phyloP scores from a whole-genome alignment of 2,888 invertebrate species.

The Lordiphosa andalusiaca region DNA sequence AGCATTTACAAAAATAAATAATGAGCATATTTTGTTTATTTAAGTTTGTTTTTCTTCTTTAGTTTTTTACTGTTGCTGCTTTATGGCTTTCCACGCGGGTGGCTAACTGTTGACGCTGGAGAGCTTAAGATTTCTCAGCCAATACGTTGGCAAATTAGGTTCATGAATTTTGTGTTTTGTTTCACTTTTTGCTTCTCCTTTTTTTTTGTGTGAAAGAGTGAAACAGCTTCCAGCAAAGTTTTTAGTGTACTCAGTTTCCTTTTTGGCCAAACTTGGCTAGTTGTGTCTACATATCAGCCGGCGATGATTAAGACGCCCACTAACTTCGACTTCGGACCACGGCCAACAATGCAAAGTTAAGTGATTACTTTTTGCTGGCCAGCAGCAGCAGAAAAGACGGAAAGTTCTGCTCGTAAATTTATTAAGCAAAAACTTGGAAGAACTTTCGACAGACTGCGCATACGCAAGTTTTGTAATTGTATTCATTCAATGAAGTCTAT shows the following conservation, averaged over 20 bases:
- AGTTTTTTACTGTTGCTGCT: constrained; percentile 41
- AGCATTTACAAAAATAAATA: constrained; percentile 64
- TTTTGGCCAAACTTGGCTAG: constrained; percentile 12
- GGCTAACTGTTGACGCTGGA: constrained; percentile 36
- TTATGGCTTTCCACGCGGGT: constrained; percentile 73
- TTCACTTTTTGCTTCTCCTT: too few species aligned
- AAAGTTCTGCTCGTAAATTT: constrained; percentile 68
- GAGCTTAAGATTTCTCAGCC: constrained; percentile 21
- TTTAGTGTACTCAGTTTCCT: constrained; percentile 10
- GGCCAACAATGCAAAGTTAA: constrained; percentile 60
- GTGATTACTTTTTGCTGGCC: constrained; percentile 67
- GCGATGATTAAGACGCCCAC: constrained; percentile 63
- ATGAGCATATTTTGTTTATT: constrained; percentile 73
- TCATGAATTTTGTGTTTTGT: constrained; percentile 41
- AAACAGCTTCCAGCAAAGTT: too few species aligned
- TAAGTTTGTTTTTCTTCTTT: constrained; percentile 64
- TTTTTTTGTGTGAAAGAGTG: too few species aligned
- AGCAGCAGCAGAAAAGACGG: constrained; percentile 32
- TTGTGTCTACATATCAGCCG: constrained; percentile 44
- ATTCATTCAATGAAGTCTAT: constrained; percentile 68
- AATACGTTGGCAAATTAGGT: constrained; percentile 71
- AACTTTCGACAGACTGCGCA: constrained; percentile 60
- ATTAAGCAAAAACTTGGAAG: constrained; percentile 64
- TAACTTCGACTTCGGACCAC: constrained; percentile 13
- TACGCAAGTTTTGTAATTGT: constrained; percentile 67